phyloP scores from a whole-genome alignment of 2,888 invertebrate genomes.

The Habroteleia sp. region DNA sequence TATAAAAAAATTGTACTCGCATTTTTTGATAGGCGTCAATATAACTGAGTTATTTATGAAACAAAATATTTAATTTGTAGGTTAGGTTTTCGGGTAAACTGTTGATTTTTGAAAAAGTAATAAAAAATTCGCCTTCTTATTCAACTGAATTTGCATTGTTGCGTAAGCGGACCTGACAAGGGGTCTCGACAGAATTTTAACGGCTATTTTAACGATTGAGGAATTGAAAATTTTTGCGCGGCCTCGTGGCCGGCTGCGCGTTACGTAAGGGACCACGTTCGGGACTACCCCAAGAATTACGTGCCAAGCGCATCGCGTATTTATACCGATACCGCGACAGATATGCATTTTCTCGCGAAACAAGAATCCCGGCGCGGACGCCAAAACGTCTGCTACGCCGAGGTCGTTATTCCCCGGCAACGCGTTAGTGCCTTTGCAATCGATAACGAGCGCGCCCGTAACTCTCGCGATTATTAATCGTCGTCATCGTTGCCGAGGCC shows the following conservation, averaged over 20 bases:
- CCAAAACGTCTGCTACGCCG: slow-evolving; percentile 57
- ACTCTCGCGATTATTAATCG: slow-evolving; percentile 57
- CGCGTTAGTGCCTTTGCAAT: slow-evolving; percentile 56
- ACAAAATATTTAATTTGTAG: too few relatives aligned
- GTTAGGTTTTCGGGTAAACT: too few relatives aligned
- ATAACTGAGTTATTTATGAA: too few relatives aligned
- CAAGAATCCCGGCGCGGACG: slow-evolving; percentile 54
- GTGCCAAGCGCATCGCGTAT: slow-evolving; percentile 61
- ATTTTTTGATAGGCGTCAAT: too few relatives aligned
- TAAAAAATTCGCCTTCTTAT: too few relatives aligned
- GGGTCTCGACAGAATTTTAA: too few relatives aligned
- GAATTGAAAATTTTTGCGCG: slow-evolving; percentile 40
- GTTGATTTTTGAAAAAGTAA: too few relatives aligned
- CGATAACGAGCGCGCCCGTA: slow-evolving; percentile 54
- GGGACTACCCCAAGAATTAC: slow-evolving; percentile 63
- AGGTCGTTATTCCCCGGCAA: slow-evolving; percentile 59
- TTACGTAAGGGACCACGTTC: slow-evolving; percentile 49
- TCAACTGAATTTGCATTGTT: too few relatives aligned
- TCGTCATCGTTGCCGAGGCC: slow-evolving; percentile 29
- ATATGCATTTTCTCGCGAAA: slow-evolving; percentile 62
- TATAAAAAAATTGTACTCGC: too few relatives aligned
- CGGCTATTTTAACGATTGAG: slow-evolving; percentile 40
- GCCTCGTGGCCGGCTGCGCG: slow-evolving; percentile 39
- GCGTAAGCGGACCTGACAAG: too few relatives aligned
- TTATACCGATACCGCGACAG: slow-evolving; percentile 61